A percentile compares a stretch with the other conserved stretches of the same genome.
These are phyloP conservation scores for Matsumurasca onukii DNA, from an alignment of 1,140 invertebrate species.

Conservation along the genomic window DNA sequence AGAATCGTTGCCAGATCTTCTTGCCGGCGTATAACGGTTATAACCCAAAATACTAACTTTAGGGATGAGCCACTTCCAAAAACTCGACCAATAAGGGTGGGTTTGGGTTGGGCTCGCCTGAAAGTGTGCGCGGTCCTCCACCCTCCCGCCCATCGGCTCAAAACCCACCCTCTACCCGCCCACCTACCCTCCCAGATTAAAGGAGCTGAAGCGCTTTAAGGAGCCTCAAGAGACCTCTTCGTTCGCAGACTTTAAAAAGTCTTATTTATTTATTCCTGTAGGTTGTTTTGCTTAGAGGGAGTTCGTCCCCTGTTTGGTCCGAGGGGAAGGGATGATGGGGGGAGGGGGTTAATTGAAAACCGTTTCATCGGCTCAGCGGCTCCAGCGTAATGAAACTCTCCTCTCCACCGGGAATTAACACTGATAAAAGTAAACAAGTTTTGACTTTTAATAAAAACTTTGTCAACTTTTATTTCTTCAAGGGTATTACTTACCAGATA, in stretches of 20 bases:
- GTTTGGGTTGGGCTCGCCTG: too few relatives aligned
- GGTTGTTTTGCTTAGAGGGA: conserved; percentile 16
- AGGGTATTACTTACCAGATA: too few relatives aligned
- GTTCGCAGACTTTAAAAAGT: conserved; percentile 4
- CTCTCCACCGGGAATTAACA: too few relatives aligned
- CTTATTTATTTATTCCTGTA: conserved; percentile 8
- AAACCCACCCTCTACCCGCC: neutral
- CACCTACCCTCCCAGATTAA: neutral
- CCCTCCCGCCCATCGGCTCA: conserved; percentile 2
- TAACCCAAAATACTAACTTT: neutral
- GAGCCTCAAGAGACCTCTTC: conserved; percentile 4
- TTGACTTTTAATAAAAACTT: too few relatives aligned
- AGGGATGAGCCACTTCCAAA: too few relatives aligned
- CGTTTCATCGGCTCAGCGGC: conserved; percentile 9
- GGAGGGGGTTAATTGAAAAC: conserved; percentile 6
- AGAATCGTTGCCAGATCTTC: neutral
- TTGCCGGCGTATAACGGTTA: neutral
- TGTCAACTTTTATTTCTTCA: too few relatives aligned
- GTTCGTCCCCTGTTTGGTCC: neutral
- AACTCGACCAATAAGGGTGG: too few relatives aligned
- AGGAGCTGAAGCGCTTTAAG: conserved; percentile 9
- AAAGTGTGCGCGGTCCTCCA: neutral
- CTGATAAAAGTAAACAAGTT: too few relatives aligned
- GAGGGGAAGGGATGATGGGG: neutral
- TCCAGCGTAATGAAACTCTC: too few relatives aligned